Base-by-base conservation (phyloP, 2,113 vertebrate genomes). In the Limnothrissa miodon region DNA sequence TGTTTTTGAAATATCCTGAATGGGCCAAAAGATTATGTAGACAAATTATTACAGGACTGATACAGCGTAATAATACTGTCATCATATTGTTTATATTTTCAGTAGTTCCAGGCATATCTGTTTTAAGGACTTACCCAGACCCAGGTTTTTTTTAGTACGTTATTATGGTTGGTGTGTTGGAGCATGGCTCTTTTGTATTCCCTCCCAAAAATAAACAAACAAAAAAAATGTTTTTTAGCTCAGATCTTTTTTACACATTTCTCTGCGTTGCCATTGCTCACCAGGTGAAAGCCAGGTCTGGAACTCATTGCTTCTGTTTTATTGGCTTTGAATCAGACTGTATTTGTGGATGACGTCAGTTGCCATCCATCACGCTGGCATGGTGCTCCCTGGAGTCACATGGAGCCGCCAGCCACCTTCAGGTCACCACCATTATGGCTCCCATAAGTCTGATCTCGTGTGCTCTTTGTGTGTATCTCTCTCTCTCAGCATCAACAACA, bases 401-500 rank as follows among this genome's bases (percentile, higher is more conserved):
- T 48, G 21, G 48, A 79, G 44, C 33, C 3, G 42, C 29, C 39
- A 82, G 44, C 74, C 82, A 80, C 45, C 17, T 5, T 42, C n/a
- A 39, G 45, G 78, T 62, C 21, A 23, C 74, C 53, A 66, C 79
- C 15, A 56, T 82, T 83, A 10, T 62, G 70, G 44, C 66, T 10
- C 81, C 45, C 82, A 81, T 87, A 45, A 78, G 5, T 10, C 56
- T 45, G 21, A 25, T 11, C 45, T 10, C 25, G 4, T 4, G 11
- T 74, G 66, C 15, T 42, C 70, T 88, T 21, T 79, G 13, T 62
- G 17, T 87, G n/a, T 85, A 53, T 85, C 84, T 91, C 80, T 86
- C 81, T 85, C 84, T 87, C 89, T 45, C 93, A 99, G 98, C 91
- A 99, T 99, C 91, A 99, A 99, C 90, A 99, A 99, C 87, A 99